These are phyloP conservation scores for Telmatherina bonti DNA, from an alignment of 2,797 vertebrate species.

Conservation along the genomic window DNA sequence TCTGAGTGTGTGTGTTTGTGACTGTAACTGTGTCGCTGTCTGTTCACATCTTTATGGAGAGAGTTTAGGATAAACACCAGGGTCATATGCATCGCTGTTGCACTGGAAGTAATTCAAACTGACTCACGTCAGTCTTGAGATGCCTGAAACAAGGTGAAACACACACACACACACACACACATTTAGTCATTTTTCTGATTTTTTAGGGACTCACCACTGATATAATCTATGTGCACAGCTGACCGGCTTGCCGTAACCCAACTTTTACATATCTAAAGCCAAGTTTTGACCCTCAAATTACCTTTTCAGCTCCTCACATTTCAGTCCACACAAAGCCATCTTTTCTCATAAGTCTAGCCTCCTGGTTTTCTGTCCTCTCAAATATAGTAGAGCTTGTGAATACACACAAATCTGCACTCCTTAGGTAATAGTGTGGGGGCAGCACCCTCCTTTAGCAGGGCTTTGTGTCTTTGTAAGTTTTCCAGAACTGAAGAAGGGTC, in stretches of 20 bases:
- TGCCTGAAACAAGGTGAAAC: slow-evolving; percentile 29
- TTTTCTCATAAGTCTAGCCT: not conserved
- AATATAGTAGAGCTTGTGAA: not conserved
- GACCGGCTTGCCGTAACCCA: not conserved
- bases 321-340: not conserved
- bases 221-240: not conserved
- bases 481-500: slow-evolving; percentile 1
- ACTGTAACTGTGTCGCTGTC: slow-evolving; percentile 58
- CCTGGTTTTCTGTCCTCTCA: not conserved
- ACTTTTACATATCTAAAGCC: not conserved
- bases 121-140: slow-evolving; percentile 65
- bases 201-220: not conserved
- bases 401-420: not conserved
- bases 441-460: slow-evolving; percentile 13
- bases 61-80: slow-evolving; percentile 61
- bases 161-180: slow-evolving; percentile 17
- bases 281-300: not conserved
- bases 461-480: slow-evolving; percentile 30
- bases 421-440: slow-evolving; percentile 14
- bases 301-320: not conserved
- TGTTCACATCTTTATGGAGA: slow-evolving; percentile 41
- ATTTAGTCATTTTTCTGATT: not conserved
- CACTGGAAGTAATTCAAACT: slow-evolving; percentile 60
- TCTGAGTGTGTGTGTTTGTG: slow-evolving; percentile 20
- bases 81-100: slow-evolving; percentile 66